Conservation (phyloP, 2,797 vertebrate genomes). For the Mallotus villosus region DNA sequence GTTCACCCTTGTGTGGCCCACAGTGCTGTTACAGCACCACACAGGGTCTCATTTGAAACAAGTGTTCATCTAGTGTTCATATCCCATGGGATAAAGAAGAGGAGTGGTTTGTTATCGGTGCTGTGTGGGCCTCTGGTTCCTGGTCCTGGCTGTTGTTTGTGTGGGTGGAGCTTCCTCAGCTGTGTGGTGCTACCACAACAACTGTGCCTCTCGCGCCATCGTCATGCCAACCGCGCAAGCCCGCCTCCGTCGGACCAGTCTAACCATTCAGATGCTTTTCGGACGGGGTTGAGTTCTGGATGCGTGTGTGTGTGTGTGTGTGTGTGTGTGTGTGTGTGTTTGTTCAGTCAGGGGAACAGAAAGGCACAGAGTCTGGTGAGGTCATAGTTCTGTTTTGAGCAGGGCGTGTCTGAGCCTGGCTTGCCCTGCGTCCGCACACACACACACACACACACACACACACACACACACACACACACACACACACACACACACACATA, state of each 20-base stretch:
- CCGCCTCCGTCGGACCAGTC: constrained; percentile 34
- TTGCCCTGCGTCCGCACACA: background rate
- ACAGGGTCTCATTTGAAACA: too few species aligned
- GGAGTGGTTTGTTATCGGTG: too few species aligned
- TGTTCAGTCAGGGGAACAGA: background rate
- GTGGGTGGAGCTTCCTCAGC: constrained; percentile 39
- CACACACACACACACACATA: background rate
- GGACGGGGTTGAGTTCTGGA: background rate
- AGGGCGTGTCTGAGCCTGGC: background rate
- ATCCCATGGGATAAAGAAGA: too few species aligned
- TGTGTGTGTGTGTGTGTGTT: constrained; percentile 11
- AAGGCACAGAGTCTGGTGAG: background rate
- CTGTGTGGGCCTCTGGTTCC: constrained; percentile 10
- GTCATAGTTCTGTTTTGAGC: background rate
- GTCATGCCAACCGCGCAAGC: too few species aligned
- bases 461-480: background rate
- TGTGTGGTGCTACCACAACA: constrained; percentile 9
- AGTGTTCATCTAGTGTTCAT: too few species aligned
- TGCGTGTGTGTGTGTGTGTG: background rate
- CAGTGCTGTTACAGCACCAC: too few species aligned
- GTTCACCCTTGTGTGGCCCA: too few species aligned
- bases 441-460: background rate
- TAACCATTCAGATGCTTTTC: constrained; percentile 31
- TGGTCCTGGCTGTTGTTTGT: constrained; percentile 34
- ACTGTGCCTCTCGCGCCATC: background rate